Evolutionary conservation across 2,888 invertebrate species (phyloP).

Genomic region (Caenorhabditis sp.): DNA sequence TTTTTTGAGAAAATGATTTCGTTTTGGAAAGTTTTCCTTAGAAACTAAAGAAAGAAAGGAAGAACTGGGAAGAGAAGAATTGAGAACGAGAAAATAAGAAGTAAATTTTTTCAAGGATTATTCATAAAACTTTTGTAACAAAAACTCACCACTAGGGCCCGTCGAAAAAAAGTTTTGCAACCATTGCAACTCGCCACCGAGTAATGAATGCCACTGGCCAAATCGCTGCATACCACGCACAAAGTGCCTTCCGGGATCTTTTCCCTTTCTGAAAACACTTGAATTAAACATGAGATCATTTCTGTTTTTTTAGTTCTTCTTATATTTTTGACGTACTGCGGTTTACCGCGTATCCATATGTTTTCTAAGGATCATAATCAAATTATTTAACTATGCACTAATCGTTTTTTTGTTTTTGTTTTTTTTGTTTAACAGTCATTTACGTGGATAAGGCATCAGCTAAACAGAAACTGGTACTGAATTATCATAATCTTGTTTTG

Average conservation of each 20-base stretch:
- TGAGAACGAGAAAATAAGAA: too few species aligned
- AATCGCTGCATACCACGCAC: constrained; percentile 75
- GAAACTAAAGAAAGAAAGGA: too few species aligned
- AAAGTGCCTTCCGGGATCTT: constrained; percentile 78
- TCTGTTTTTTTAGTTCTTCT: neutral
- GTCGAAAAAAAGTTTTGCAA: constrained; percentile 76
- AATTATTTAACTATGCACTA: too few species aligned
- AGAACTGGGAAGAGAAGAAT: too few species aligned
- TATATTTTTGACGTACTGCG: too few species aligned
- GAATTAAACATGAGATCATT: neutral
- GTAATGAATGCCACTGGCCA: constrained; percentile 76
- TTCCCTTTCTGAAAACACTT: constrained; percentile 72
- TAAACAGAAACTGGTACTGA: neutral
- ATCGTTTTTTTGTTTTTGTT: neutral
- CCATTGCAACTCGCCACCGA: constrained; percentile 77
- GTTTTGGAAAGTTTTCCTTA: constrained; percentile 20
- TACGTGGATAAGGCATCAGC: neutral
- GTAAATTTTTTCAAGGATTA: too few species aligned
- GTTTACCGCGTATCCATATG: too few species aligned
- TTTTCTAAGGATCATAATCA: too few species aligned
- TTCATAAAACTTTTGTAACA: constrained; percentile 6
- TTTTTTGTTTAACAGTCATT: neutral
- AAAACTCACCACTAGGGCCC: constrained; percentile 73
- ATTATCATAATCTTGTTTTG: constrained; percentile 49
- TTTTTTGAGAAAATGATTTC: constrained; percentile 48